Percentiles rank a stretch among this genome's conserved stretches.
Evolutionary conservation across 2,113 vertebrate genomes (phyloP).

Genomic region (Carassius carassius): DNA sequence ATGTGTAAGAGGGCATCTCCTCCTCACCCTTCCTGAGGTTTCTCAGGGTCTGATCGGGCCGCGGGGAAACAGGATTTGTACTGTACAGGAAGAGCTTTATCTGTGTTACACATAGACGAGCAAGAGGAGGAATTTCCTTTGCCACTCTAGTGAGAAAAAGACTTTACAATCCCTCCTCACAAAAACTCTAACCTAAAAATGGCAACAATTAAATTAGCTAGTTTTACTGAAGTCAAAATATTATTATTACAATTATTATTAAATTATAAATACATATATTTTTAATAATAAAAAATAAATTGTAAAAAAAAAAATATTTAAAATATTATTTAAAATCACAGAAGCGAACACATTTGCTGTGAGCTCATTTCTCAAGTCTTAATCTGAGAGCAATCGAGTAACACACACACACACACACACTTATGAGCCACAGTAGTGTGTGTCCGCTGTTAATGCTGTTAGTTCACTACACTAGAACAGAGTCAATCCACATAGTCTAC

Average conservation of each 20-base stretch:
- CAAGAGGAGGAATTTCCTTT: constrained; percentile 97
- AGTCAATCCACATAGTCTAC: no score
- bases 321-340: no score
- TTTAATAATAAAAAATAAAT: no score
- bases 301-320: no score
- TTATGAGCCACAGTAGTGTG: background rate
- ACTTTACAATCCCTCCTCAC: constrained; percentile 73
- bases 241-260: no score
- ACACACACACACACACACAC: background rate
- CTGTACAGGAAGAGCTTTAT: constrained; percentile 99
- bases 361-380: constrained; percentile 57
- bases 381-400: constrained; percentile 50
- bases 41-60: constrained; percentile 82
- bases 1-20: constrained; percentile 56
- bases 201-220: background rate
- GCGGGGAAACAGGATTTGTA: constrained; percentile 95
- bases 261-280: no score
- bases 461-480: background rate
- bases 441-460: background rate
- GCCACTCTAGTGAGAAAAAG: constrained; percentile 78
- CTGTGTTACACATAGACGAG: constrained; percentile 94
- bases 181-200: background rate
- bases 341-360: constrained; percentile 33
- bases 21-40: constrained; percentile 86
- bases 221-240: background rate